Percentiles rank a stretch among this genome's conserved stretches.
Evolutionary conservation across 2,113 vertebrate species (phyloP).

Genomic region (Saccopteryx bilineata): DNA sequence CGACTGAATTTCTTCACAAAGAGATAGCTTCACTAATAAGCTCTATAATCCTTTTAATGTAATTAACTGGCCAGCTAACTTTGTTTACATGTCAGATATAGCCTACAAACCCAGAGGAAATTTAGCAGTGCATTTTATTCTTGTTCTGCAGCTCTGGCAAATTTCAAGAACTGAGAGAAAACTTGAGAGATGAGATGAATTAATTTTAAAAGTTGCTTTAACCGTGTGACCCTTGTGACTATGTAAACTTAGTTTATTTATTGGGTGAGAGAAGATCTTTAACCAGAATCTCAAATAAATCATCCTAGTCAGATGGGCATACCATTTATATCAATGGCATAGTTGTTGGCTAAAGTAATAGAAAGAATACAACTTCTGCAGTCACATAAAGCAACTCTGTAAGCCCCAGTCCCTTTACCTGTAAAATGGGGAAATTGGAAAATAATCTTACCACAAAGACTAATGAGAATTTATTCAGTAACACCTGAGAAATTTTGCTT

Average conservation of each 20-base stretch:
- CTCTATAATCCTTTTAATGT: neutral
- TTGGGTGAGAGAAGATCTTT: neutral
- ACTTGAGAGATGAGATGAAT: neutral
- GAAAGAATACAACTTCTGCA: neutral
- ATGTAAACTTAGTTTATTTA: conserved; percentile 10
- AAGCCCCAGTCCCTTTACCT: neutral
- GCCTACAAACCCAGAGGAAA: conserved; percentile 4
- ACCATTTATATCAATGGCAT: neutral
- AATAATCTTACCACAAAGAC: neutral
- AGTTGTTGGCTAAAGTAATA: neutral
- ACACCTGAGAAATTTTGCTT: neutral
- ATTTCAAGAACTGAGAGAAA: conserved; percentile 23
- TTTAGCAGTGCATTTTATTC: neutral
- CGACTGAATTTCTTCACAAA: conserved; percentile 1
- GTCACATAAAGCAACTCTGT: neutral
- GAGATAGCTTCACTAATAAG: neutral
- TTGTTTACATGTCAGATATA: neutral
- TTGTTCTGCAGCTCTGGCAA: neutral
- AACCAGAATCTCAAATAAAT: conserved; percentile 29
- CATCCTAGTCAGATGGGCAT: neutral
- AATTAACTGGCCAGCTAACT: neutral
- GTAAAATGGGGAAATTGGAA: neutral
- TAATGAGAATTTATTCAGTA: neutral
- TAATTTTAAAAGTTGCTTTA: neutral
- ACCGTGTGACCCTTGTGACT: neutral